These are phyloP conservation scores for Crax fasciolata DNA, from an alignment of 2,797 vertebrate species.

Conservation along the genomic window DNA sequence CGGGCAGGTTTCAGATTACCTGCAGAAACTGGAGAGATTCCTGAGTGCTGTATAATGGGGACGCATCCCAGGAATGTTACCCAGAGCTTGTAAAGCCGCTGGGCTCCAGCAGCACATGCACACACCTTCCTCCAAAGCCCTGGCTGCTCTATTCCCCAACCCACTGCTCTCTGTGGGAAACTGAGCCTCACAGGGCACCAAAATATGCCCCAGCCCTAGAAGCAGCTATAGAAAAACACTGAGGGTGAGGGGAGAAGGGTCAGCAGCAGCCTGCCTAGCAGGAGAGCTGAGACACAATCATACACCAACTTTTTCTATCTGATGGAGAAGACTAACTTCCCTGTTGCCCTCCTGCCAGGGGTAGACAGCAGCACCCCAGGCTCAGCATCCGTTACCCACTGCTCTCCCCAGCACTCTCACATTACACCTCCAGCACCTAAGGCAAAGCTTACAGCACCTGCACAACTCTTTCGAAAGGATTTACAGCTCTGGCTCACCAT, in stretches of 20 bases:
- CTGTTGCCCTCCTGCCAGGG: fast-evolving
- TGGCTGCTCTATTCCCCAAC: too few species aligned
- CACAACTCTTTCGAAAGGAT: neutral
- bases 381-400: neutral
- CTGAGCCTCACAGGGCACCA: fast-evolving
- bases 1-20: neutral
- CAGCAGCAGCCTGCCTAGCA: neutral
- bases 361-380: fast-evolving
- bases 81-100: neutral
- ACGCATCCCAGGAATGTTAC: neutral
- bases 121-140: neutral
- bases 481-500: neutral
- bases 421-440: fast-evolving
- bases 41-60: fast-evolving
- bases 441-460: neutral
- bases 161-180: neutral
- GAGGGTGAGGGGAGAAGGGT: neutral
- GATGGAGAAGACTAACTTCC: neutral
- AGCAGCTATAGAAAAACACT: too few species aligned
- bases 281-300: neutral
- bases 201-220: neutral
- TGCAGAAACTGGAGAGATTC: neutral
- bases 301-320: neutral
- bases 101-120: neutral
- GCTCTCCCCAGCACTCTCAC: neutral